Evolutionary conservation across 2,797 vertebrate genomes (phyloP).

Genomic region (Hylomyscus alleni): DNA sequence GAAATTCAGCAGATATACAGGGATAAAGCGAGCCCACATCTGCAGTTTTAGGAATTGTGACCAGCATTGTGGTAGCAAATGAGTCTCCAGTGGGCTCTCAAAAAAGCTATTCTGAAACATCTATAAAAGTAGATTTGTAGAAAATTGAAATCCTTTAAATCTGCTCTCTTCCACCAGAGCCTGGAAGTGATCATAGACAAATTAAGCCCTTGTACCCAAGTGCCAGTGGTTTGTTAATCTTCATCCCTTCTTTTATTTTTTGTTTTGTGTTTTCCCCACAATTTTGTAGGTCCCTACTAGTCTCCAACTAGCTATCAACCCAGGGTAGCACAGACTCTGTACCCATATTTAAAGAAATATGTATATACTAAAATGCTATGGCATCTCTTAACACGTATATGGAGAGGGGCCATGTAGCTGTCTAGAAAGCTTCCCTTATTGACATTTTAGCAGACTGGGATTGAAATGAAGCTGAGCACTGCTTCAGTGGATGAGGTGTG

Average conservation of each 20-base stretch:
- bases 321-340: constrained; percentile 18
- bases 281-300: constrained; percentile 46
- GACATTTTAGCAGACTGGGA: constrained; percentile 65
- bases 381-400: neutral
- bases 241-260: constrained; percentile 47
- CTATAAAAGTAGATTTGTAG: constrained; percentile 64
- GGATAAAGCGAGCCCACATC: neutral
- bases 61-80: neutral
- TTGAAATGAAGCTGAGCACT: constrained; percentile 13
- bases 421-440: constrained; percentile 72
- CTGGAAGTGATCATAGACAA: constrained; percentile 28
- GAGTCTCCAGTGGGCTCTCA: constrained; percentile 35
- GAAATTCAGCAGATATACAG: neutral
- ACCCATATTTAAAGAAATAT: constrained; percentile 13
- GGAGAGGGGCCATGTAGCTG: neutral
- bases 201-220: constrained; percentile 32
- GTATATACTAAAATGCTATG: constrained; percentile 54
- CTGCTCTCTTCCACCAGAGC: constrained; percentile 52
- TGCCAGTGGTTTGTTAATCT: constrained; percentile 40
- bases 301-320: neutral
- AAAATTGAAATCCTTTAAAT: constrained; percentile 68
- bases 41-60: constrained; percentile 39
- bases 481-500: neutral
- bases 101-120: constrained; percentile 60
- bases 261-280: neutral